phyloP scores from a whole-genome alignment of 2,888 invertebrate species.

The Sesia apiformis region DNA sequence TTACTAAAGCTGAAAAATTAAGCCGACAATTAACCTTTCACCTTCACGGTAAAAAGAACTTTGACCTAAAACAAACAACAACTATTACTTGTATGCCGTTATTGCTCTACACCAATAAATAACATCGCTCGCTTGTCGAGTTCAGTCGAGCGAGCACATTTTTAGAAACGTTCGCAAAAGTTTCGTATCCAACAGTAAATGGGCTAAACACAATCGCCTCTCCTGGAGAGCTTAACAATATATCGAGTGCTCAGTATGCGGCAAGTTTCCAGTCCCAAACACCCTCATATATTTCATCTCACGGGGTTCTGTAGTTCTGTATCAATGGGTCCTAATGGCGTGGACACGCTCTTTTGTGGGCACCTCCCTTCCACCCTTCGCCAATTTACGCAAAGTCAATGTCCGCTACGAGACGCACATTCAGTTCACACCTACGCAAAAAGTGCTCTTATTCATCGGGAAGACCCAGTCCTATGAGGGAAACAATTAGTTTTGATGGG shows the following conservation, averaged over 20 bases:
- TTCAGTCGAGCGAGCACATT: not conserved
- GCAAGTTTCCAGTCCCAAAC: slow-evolving; percentile 21
- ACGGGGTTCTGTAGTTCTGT: slow-evolving; percentile 36
- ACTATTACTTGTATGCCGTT: too few species aligned
- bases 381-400: slow-evolving; percentile 29
- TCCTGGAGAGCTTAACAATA: not conserved
- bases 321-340: slow-evolving; percentile 58
- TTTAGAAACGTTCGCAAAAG: not conserved
- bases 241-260: not conserved
- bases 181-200: slow-evolving; percentile 2
- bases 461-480: not conserved
- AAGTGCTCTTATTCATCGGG: slow-evolving; percentile 8
- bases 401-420: slow-evolving; percentile 30
- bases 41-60: too few species aligned
- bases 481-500: not conserved
- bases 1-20: too few species aligned
- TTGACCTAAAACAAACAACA: too few species aligned
- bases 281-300: slow-evolving; percentile 41
- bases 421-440: slow-evolving; percentile 19
- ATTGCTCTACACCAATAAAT: too few species aligned
- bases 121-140: not conserved
- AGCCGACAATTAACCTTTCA: too few species aligned
- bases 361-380: slow-evolving; percentile 18
- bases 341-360: slow-evolving; percentile 40
- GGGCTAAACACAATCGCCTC: slow-evolving; percentile 4